Evolutionary conservation across 2,888 invertebrate species (phyloP).

Genomic region (Agriopis aurantiaria): DNA sequence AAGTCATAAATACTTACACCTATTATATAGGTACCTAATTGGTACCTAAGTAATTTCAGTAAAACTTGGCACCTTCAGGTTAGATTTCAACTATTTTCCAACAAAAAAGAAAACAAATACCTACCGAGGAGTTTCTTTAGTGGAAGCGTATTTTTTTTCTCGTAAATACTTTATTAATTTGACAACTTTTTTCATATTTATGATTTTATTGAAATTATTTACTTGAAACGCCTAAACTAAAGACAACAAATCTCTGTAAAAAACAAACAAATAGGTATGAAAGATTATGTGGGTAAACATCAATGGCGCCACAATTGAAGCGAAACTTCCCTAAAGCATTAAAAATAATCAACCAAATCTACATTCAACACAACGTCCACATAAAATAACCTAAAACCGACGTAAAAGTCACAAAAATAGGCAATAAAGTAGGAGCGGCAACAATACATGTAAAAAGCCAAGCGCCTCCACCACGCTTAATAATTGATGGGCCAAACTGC

Average conservation of each 20-base stretch:
- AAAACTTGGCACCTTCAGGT: too few species aligned
- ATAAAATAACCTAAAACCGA: constrained; percentile 71
- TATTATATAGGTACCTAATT: too few species aligned
- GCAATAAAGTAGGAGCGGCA: constrained; percentile 74
- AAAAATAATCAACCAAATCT: constrained; percentile 46
- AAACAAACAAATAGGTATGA: not conserved
- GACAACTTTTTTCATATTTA: too few species aligned
- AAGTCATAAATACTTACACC: too few species aligned
- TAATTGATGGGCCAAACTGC: constrained; percentile 85
- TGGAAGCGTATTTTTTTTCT: too few species aligned
- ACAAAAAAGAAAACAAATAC: too few species aligned
- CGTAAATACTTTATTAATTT: too few species aligned
- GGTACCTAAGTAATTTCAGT: too few species aligned
- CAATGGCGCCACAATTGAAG: constrained; percentile 24
- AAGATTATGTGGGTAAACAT: not conserved
- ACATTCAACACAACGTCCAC: constrained; percentile 52
- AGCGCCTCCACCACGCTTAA: constrained; percentile 77
- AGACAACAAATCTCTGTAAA: not conserved
- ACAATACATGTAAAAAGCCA: constrained; percentile 82
- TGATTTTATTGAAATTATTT: too few species aligned
- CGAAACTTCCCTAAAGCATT: constrained; percentile 28
- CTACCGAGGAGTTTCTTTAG: too few species aligned
- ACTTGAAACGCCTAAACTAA: not conserved
- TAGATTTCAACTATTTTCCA: too few species aligned
- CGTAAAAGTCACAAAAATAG: constrained; percentile 79